Conservation (phyloP, 2,888 invertebrate species). For the Cataglyphis cursor region DNA sequence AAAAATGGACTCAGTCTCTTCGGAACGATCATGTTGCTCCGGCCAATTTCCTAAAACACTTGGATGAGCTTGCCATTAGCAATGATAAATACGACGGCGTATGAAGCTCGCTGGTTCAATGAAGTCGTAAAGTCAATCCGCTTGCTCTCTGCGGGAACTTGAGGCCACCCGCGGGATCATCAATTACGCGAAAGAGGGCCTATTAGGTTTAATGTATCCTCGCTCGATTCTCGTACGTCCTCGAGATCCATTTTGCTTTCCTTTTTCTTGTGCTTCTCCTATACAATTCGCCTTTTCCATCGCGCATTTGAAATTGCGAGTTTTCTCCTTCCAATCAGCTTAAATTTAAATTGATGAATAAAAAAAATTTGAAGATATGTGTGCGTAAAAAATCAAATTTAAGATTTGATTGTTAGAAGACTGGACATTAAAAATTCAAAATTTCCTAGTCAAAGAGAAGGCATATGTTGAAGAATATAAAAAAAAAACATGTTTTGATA, state of each 20-base stretch:
- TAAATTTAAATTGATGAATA: not conserved
- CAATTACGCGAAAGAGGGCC: conserved; percentile 83
- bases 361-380: not conserved
- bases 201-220: conserved; percentile 83
- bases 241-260: conserved; percentile 38
- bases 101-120: conserved; percentile 69
- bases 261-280: not conserved
- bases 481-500: not conserved
- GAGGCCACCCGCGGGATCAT: conserved; percentile 84
- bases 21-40: conserved; percentile 37
- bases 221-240: conserved; percentile 78
- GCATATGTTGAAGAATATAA: not conserved
- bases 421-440: not conserved
- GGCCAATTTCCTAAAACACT: conserved; percentile 56
- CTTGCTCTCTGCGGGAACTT: conserved; percentile 77
- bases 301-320: not conserved
- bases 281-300: not conserved
- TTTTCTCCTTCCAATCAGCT: not conserved
- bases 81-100: conserved; percentile 63
- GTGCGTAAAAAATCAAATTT: not conserved
- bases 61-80: conserved; percentile 44
- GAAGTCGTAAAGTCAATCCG: conserved; percentile 79
- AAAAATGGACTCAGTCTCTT: not conserved
- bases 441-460: not conserved
- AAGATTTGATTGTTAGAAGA: not conserved